Conservation (phyloP, 92 coral and sea anemone genomes). For the Montipora capitata region DNA sequence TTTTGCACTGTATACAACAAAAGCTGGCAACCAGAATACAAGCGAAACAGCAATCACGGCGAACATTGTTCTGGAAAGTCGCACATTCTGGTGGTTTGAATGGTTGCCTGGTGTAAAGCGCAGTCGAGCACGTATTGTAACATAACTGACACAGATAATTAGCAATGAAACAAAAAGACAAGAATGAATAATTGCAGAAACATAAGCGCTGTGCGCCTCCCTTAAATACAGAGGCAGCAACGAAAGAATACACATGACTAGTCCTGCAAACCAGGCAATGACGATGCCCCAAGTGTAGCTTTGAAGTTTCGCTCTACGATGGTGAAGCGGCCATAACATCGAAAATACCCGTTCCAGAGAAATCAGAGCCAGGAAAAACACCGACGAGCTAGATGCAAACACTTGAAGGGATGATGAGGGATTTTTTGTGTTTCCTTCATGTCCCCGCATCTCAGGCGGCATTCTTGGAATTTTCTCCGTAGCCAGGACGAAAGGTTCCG, state of each 20-base stretch:
- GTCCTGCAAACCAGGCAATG: not conserved
- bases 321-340: slow-evolving; percentile 8
- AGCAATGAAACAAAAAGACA: not conserved
- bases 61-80: not conserved
- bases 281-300: not conserved
- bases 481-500: not conserved
- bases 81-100: not conserved
- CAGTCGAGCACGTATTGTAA: not conserved
- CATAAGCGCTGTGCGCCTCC: not conserved
- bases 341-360: slow-evolving; percentile 5
- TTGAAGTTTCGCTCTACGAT: not conserved
- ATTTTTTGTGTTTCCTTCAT: not conserved
- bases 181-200: too few species aligned
- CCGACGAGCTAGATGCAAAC: not conserved
- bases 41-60: not conserved
- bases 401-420: not conserved
- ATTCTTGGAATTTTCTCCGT: not conserved
- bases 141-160: not conserved
- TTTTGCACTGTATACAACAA: not conserved
- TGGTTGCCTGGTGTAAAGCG: not conserved
- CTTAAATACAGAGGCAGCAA: not conserved
- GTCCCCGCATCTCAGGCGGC: not conserved
- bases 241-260: not conserved
- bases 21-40: slow-evolving; percentile 9
- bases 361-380: slow-evolving; percentile 4